Base-by-base conservation (phyloP, 2,888 invertebrate species). In the Lasioglossum figueresi region DNA sequence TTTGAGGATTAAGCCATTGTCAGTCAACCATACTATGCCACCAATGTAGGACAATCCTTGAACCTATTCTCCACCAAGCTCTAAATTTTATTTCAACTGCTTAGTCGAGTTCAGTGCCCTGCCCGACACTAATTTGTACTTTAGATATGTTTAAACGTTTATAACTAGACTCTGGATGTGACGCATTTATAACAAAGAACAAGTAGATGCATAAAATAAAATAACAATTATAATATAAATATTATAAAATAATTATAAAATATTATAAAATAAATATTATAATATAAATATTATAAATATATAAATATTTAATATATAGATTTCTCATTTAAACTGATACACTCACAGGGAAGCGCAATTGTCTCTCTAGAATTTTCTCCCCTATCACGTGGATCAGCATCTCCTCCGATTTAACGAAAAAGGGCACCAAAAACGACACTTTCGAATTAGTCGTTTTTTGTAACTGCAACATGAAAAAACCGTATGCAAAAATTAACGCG, bases 371-470 rank as follows among this genome's bases (percentile, higher is more conserved):
- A 78, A 95, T 91, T 76, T 94, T 93, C 19, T 94, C 92, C 40
- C 96, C 96, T 31, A 97, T 95, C 0, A 96, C 96, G 92, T 97
- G 96, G 37, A 97, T 95, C 59, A 95, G 95, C 2, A 96, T 97
- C 92, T 97, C 97, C 92, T 96, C 95, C 0, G 96, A 95, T 14
- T 96, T 95, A 27, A 94, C 93, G 77, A 96, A 94, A 37, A 97
- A 95, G 56, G 96, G 95, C 40, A 97, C 95, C 81, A 96, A 93
- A 82, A 97, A 95, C 1, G 95, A 96, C 63, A 95, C 89, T 82
- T 96, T 95, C 0, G 96, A 95, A 79, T 96, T 96, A 80, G 96
- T 96, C 87, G 93, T 93, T 68, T 89, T 87, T 93, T 95, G 94
- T 80, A 95, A 91, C 95, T 95, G 88, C 76, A 92, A 93, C 78